Conservation (phyloP, 53 echinoderm and acorn worm genomes). For the Henricia sp. region DNA sequence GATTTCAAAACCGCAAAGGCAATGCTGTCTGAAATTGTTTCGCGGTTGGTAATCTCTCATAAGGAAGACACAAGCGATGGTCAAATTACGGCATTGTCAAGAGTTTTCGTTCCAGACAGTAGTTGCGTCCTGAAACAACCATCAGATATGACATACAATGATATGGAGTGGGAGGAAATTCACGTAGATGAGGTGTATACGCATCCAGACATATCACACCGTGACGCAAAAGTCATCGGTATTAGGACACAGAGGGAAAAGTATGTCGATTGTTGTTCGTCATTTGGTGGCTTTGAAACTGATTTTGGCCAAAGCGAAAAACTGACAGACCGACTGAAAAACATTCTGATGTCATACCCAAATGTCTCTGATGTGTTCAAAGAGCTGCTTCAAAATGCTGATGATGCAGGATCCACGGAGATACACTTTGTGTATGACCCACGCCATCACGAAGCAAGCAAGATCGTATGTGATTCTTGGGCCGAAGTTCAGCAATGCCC, state of each 20-base stretch:
- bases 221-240: constrained; percentile 49
- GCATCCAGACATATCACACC: constrained; percentile 34
- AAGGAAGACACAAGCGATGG: neutral
- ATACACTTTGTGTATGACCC: constrained; percentile 90
- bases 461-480: constrained; percentile 61
- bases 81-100: neutral
- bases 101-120: constrained; percentile 31
- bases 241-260: constrained; percentile 61
- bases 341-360: constrained; percentile 82
- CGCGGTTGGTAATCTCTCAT: neutral
- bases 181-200: neutral
- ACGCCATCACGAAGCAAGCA: constrained; percentile 59
- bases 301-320: constrained; percentile 89
- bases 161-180: constrained; percentile 28
- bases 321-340: constrained; percentile 76
- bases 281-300: constrained; percentile 40
- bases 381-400: constrained; percentile 96
- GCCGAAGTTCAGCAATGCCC: constrained; percentile 43
- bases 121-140: constrained; percentile 7
- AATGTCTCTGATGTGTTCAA: constrained; percentile 83
- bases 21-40: constrained; percentile 24
- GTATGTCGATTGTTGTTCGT: constrained; percentile 15
- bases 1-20: constrained; percentile 27
- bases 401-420: constrained; percentile 88
- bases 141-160: constrained; percentile 26